These are phyloP conservation scores for Corticium candelabrum DNA, from an alignment of 37 sponge, comb jelly and placozoan species.

Conservation along the genomic window DNA sequence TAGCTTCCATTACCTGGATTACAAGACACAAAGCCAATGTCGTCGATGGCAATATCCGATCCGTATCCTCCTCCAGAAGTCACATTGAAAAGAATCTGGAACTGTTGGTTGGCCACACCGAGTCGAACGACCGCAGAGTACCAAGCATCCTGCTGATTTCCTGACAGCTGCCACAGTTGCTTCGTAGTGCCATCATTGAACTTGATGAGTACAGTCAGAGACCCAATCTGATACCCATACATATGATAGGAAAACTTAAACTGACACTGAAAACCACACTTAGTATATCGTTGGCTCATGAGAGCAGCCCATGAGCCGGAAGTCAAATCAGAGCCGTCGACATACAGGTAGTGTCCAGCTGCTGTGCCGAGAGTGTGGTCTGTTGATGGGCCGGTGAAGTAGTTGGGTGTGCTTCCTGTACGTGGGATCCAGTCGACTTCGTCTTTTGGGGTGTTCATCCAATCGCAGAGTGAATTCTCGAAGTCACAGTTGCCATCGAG, in stretches of 20 bases:
- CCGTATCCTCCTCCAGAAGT: background rate
- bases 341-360: background rate
- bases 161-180: background rate
- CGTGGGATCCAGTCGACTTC: background rate
- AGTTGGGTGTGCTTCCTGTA: background rate
- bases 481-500: conserved; percentile 21
- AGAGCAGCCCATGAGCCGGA: background rate
- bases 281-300: background rate
- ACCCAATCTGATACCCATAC: background rate
- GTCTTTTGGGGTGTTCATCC: conserved; percentile 17
- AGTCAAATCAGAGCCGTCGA: background rate
- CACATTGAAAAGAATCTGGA: background rate
- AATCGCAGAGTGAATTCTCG: conserved; percentile 21
- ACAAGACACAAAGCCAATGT: background rate
- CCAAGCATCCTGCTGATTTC: background rate
- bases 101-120: background rate
- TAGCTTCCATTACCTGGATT: no score
- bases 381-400: background rate
- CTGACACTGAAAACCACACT: background rate
- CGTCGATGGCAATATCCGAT: background rate
- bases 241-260: background rate
- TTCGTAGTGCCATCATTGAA: background rate
- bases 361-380: background rate
- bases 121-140: background rate
- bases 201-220: background rate